Evolutionary conservation across 2,113 vertebrate genomes (phyloP).

Genomic region (Dermatemys mawii): DNA sequence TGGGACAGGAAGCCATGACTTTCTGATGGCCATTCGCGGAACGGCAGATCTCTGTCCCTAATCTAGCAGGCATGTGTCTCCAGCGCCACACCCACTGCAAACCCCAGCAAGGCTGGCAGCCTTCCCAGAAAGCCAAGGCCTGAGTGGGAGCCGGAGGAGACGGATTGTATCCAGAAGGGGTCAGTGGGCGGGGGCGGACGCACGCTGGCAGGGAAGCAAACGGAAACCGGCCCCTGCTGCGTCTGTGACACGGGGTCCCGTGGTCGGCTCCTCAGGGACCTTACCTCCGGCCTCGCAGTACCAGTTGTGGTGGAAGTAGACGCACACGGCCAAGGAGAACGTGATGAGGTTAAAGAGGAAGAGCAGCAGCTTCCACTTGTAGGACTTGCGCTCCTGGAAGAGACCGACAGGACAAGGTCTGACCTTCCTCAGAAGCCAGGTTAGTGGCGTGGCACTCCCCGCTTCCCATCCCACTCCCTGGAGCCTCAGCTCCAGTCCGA

Average conservation of each 20-base stretch:
- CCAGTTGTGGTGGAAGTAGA: constrained; percentile 92
- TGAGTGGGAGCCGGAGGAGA: background rate
- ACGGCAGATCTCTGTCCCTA: background rate
- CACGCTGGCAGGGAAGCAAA: background rate
- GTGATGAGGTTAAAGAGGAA: constrained; percentile 86
- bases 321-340: constrained; percentile 78
- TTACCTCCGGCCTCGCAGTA: constrained; percentile 92
- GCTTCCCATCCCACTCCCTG: background rate
- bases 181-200: background rate
- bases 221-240: background rate
- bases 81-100: background rate
- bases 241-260: accelerated
- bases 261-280: constrained; percentile 1
- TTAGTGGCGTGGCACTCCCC: background rate
- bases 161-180: background rate
- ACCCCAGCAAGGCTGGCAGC: background rate
- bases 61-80: background rate
- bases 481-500: background rate
- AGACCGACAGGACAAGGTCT: background rate
- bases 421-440: background rate
- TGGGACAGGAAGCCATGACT: background rate
- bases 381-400: constrained; percentile 88
- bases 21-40: background rate
- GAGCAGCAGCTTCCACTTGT: constrained; percentile 87
- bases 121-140: background rate